phyloP scores from a whole-genome alignment of 1,140 invertebrate genomes.

The Epicauta chinensis region DNA sequence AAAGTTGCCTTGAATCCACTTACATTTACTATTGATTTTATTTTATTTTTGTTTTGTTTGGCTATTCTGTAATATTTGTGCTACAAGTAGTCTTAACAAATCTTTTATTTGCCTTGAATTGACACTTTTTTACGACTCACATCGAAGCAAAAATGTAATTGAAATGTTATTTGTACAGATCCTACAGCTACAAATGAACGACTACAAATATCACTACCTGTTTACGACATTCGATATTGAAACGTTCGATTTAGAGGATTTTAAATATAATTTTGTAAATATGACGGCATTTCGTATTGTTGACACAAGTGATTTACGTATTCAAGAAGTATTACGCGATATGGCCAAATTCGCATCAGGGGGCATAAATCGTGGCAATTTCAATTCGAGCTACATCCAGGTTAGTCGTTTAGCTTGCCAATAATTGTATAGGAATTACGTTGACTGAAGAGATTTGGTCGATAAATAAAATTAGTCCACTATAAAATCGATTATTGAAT shows the following conservation, averaged over 20 bases:
- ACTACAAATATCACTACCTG: constrained; percentile 87
- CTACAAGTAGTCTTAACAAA: no score
- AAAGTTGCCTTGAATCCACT: no score
- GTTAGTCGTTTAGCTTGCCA: constrained; percentile 50
- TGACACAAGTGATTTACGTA: constrained; percentile 67
- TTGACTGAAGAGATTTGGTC: no score
- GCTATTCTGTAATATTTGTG: no score
- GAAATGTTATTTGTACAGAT: constrained; percentile 55
- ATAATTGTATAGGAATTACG: no score
- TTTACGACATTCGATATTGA: constrained; percentile 90
- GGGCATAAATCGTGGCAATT: constrained; percentile 53
- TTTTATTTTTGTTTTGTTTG: not conserved
- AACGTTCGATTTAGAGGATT: constrained; percentile 86
- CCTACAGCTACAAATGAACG: constrained; percentile 88
- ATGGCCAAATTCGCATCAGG: constrained; percentile 79
- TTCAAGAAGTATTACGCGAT: constrained; percentile 68
- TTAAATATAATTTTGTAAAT: constrained; percentile 90
- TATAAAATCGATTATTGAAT: no score
- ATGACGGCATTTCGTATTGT: constrained; percentile 87
- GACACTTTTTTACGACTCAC: no score
- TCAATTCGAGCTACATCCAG: constrained; percentile 61
- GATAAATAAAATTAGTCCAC: no score
- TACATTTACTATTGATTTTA: not conserved
- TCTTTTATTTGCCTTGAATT: not conserved
- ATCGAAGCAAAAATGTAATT: not conserved